Percentiles rank a stretch among this genome's conserved stretches.
These are phyloP conservation scores for Tokudaia tokunoshimensis DNA, from an alignment of 2,797 vertebrate genomes.

Conservation along the genomic window DNA sequence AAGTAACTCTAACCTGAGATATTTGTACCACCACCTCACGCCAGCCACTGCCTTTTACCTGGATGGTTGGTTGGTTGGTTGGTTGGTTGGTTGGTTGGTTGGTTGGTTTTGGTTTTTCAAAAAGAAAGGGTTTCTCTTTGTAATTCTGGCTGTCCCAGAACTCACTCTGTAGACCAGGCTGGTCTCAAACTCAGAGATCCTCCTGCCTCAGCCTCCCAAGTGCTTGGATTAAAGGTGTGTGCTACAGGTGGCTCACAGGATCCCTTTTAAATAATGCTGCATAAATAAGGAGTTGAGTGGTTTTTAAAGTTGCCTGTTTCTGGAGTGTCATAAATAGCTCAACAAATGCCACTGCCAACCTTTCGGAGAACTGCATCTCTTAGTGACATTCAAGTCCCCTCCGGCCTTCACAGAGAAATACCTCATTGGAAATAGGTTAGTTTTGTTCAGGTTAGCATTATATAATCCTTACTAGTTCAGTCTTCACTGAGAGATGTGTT, in stretches of 20 bases:
- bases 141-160: not conserved
- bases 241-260: not conserved
- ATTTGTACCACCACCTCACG: no score
- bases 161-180: not conserved
- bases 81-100: no score
- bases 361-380: conserved; percentile 26
- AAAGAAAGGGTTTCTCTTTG: not conserved
- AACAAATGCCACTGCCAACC: not conserved
- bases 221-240: not conserved
- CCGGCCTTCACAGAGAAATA: not conserved
- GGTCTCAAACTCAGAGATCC: not conserved
- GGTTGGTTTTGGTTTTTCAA: not conserved
- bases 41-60: not conserved
- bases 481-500: conserved; percentile 47
- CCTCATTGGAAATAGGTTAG: conserved; percentile 40
- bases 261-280: not conserved
- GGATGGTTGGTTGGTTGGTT: no score
- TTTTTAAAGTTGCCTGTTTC: not conserved
- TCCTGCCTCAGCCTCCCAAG: no score
- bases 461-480: not conserved
- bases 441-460: conserved; percentile 4
- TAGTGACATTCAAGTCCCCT: not conserved
- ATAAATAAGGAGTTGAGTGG: not conserved
- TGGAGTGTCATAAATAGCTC: not conserved
- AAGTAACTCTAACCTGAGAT: conserved; percentile 14